Evolutionary conservation across 2,888 invertebrate genomes (phyloP).

Genomic region (Tetranychus truncatus): DNA sequence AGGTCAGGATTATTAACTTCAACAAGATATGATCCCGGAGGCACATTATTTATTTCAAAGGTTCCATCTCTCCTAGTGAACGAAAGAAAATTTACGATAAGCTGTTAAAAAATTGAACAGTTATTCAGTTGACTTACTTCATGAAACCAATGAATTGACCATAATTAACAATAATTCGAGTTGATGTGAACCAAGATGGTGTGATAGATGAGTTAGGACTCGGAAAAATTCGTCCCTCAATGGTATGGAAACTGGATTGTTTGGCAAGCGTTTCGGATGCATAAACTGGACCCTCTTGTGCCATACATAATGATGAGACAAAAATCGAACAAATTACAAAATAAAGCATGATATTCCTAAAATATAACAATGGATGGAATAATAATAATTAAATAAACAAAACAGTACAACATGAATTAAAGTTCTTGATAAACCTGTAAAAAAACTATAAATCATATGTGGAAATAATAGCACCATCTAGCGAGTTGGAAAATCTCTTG

Average conservation of each 20-base stretch:
- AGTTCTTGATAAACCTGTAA: too few species aligned
- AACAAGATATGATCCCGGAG: slow-evolving; percentile 78
- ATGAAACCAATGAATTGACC: slow-evolving; percentile 73
- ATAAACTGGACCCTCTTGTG: neutral
- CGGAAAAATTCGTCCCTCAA: slow-evolving; percentile 62
- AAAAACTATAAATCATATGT: too few species aligned
- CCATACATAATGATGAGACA: neutral
- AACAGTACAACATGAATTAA: too few species aligned
- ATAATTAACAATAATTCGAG: slow-evolving; percentile 59
- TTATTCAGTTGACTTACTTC: slow-evolving; percentile 34
- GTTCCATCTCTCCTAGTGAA: slow-evolving; percentile 60
- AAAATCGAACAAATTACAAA: neutral
- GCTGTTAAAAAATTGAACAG: neutral
- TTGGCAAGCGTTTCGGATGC: neutral
- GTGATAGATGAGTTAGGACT: slow-evolving; percentile 40
- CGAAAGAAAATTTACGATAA: neutral
- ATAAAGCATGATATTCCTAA: neutral
- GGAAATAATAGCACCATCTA: too few species aligned
- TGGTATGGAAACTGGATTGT: slow-evolving; percentile 36
- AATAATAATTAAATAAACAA: too few species aligned
- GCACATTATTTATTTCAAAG: slow-evolving; percentile 67
- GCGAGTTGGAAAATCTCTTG: too few species aligned
- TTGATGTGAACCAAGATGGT: slow-evolving; percentile 53
- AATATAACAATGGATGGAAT: neutral
- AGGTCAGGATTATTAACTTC: slow-evolving; percentile 79